These are phyloP conservation scores for Hyppa rectilinea DNA, from an alignment of 2,888 invertebrate genomes.

Conservation along the genomic window DNA sequence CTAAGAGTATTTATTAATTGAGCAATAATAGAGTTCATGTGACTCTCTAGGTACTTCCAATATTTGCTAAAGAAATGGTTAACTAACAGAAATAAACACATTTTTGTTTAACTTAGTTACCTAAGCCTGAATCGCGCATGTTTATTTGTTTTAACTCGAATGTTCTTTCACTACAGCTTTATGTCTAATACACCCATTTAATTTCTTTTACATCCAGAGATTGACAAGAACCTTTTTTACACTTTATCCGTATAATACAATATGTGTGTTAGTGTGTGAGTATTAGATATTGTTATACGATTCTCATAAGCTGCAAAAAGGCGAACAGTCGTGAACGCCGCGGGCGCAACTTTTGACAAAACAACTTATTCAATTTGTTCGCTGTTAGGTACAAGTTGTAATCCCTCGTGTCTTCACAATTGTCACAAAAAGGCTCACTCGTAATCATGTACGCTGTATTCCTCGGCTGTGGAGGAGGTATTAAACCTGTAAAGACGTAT, in stretches of 20 bases:
- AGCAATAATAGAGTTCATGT: not conserved
- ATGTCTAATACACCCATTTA: constrained; percentile 45
- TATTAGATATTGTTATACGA: constrained; percentile 77
- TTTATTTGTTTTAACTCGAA: constrained; percentile 38
- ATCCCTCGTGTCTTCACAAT: constrained; percentile 77
- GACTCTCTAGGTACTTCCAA: no score
- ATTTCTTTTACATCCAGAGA: constrained; percentile 35
- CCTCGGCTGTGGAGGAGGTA: constrained; percentile 17
- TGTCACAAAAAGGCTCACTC: constrained; percentile 77
- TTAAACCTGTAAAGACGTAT: not conserved
- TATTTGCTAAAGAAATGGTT: no score
- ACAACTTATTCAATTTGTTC: constrained; percentile 85
- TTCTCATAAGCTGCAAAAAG: constrained; percentile 84
- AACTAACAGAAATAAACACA: no score
- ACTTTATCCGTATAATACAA: constrained; percentile 55
- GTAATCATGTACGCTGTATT: constrained; percentile 44
- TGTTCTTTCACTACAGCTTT: constrained; percentile 39
- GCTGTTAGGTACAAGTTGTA: constrained; percentile 78
- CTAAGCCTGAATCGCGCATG: constrained; percentile 13
- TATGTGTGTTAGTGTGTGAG: constrained; percentile 65
- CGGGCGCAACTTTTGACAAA: constrained; percentile 81
- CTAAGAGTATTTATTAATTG: not conserved
- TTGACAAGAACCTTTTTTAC: constrained; percentile 58
- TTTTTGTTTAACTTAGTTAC: no score
- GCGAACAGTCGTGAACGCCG: constrained; percentile 80